Conservation (phyloP, 2,797 vertebrate species). For the Acanthis flammea region DNA sequence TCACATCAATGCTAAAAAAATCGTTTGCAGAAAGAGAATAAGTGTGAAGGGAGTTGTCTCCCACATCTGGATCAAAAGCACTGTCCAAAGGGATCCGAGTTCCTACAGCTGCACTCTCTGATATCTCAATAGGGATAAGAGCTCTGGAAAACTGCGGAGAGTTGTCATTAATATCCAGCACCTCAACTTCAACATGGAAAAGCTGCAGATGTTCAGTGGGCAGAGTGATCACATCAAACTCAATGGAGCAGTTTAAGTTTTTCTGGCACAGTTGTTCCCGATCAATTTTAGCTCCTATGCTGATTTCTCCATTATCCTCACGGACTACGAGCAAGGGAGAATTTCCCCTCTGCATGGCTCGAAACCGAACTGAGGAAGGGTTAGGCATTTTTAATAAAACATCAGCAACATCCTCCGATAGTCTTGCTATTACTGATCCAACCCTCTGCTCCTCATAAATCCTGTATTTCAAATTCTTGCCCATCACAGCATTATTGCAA, state of each 20-base stretch:
- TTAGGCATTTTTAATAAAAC: constrained; percentile 85
- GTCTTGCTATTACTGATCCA: constrained; percentile 88
- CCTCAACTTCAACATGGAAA: constrained; percentile 94
- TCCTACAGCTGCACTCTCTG: constrained; percentile 92
- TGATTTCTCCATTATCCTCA: constrained; percentile 93
- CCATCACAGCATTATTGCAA: constrained; percentile 59
- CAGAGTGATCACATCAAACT: constrained; percentile 95
- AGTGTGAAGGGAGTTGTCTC: constrained; percentile 90
- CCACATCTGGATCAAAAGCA: constrained; percentile 91
- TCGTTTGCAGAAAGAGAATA: constrained; percentile 90
- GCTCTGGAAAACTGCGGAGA: constrained; percentile 90
- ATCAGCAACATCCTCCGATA: constrained; percentile 89
- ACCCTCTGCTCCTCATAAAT: constrained; percentile 96
- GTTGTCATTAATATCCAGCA: constrained; percentile 97
- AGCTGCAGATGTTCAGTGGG: constrained; percentile 94
- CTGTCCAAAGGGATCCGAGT: constrained; percentile 92
- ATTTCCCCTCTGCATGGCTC: constrained; percentile 90
- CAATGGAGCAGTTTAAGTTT: constrained; percentile 93
- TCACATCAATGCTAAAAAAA: constrained; percentile 90
- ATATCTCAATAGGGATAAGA: constrained; percentile 93
- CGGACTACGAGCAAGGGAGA: constrained; percentile 85
- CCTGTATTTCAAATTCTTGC: constrained; percentile 91
- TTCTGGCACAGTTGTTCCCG: constrained; percentile 94
- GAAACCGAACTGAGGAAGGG: constrained; percentile 86
- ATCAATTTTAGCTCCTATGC: constrained; percentile 90